Evolutionary conservation across 2,797 vertebrate genomes (phyloP).

Genomic region (Chaenodraco wilsoni): DNA sequence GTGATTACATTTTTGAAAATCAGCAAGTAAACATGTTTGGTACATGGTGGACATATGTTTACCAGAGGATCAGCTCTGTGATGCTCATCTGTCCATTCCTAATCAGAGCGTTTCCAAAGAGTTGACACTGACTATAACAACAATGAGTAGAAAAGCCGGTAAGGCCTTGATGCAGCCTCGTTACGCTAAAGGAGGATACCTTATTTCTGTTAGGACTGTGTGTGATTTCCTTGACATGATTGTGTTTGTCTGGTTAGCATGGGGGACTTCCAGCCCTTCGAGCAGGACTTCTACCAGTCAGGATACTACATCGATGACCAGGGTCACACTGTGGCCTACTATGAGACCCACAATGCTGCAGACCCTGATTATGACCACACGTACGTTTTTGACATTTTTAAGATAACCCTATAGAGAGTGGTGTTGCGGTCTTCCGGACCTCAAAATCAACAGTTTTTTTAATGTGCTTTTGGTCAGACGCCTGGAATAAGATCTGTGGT

Average conservation of each 20-base stretch:
- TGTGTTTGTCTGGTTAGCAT: constrained; percentile 74
- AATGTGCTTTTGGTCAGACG: too few relatives aligned
- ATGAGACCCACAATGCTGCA: constrained; percentile 1
- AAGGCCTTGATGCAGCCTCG: background rate
- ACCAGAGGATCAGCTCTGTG: background rate
- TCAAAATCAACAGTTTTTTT: too few relatives aligned
- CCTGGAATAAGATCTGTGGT: too few relatives aligned
- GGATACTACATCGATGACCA: constrained; percentile 86
- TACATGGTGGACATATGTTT: background rate
- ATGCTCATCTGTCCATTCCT: background rate
- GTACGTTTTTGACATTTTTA: constrained; percentile 20
- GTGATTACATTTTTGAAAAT: background rate
- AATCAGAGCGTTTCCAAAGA: background rate
- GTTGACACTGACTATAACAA: background rate
- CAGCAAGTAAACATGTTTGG: background rate
- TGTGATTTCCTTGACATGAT: background rate
- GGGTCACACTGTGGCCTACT: constrained; percentile 64
- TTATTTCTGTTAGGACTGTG: background rate
- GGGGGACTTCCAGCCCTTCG: constrained; percentile 84
- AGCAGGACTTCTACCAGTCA: constrained; percentile 89
- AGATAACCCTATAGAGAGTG: background rate
- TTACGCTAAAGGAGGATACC: background rate
- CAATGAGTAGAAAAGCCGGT: too few relatives aligned
- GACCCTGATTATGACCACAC: constrained; percentile 4
- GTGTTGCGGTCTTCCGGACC: too few relatives aligned